A percentile compares a stretch with the other conserved stretches of the same genome.
These are phyloP conservation scores for Cacoxenus indagator DNA, from an alignment of 2,888 invertebrate species.

Conservation along the genomic window DNA sequence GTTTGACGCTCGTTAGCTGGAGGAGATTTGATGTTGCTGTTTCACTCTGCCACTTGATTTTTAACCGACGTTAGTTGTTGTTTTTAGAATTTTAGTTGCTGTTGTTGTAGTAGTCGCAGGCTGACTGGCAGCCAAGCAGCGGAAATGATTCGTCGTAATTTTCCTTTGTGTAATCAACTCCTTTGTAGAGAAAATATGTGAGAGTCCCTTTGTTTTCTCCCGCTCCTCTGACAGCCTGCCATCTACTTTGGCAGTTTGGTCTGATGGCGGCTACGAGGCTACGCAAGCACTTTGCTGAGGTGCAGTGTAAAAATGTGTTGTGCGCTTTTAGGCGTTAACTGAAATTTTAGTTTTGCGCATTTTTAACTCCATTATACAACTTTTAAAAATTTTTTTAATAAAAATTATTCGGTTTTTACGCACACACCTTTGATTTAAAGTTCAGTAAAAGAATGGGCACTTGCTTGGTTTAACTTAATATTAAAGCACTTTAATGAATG, in stretches of 20 bases:
- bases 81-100: conserved; percentile 26
- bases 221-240: conserved; percentile 32
- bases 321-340: conserved; percentile 39
- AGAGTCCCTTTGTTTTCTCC: conserved; percentile 53
- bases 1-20: background rate
- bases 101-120: conserved; percentile 38
- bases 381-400: conserved; percentile 1
- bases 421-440: too few species aligned
- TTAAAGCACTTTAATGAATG: too few species aligned
- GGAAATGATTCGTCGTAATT: conserved; percentile 70
- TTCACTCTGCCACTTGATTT: conserved; percentile 51
- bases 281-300: conserved; percentile 9
- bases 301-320: conserved; percentile 16
- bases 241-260: background rate
- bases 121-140: conserved; percentile 61
- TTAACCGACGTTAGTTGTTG: conserved; percentile 29
- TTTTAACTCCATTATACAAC: conserved; percentile 10
- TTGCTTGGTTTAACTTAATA: too few species aligned
- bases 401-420: too few species aligned
- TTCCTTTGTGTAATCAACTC: conserved; percentile 70
- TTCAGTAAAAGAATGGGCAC: too few species aligned
- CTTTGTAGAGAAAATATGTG: conserved; percentile 64
- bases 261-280: background rate
- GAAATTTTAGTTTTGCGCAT: conserved; percentile 10
- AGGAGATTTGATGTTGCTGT: conserved; percentile 33